phyloP scores from a whole-genome alignment of 1,140 invertebrate species.

The Vanessa atalanta region DNA sequence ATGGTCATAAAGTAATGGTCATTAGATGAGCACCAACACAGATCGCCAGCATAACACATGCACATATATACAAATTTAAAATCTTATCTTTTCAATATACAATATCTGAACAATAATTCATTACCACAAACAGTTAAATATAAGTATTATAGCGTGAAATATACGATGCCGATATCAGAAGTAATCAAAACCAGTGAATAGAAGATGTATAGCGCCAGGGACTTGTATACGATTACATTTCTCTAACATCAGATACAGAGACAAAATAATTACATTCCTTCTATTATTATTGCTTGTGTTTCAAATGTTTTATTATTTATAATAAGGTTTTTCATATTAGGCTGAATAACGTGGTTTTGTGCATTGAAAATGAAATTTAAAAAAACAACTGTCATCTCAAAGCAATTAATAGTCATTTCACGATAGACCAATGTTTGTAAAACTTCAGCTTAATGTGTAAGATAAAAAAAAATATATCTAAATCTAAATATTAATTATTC shows the following conservation, averaged over 20 bases:
- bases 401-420: too few species aligned
- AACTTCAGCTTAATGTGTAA: too few species aligned
- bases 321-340: neutral
- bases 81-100: neutral
- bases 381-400: too few species aligned
- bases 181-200: slow-evolving; percentile 17
- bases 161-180: slow-evolving; percentile 1
- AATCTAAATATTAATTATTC: too few species aligned
- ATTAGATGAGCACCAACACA: too few species aligned
- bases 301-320: slow-evolving; percentile 5
- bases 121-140: slow-evolving; percentile 9
- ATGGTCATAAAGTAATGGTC: too few species aligned
- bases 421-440: too few species aligned
- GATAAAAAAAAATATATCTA: too few species aligned
- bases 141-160: neutral
- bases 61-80: neutral
- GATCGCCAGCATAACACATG: too few species aligned
- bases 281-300: slow-evolving; percentile 1
- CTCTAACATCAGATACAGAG: slow-evolving; percentile 19
- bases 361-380: too few species aligned
- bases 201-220: slow-evolving; percentile 13
- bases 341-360: neutral
- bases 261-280: slow-evolving; percentile 27
- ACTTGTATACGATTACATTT: slow-evolving; percentile 17
- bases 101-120: slow-evolving; percentile 1